phyloP scores from a whole-genome alignment of 2,888 invertebrate species.

The Eumacrocentrus americanus region DNA sequence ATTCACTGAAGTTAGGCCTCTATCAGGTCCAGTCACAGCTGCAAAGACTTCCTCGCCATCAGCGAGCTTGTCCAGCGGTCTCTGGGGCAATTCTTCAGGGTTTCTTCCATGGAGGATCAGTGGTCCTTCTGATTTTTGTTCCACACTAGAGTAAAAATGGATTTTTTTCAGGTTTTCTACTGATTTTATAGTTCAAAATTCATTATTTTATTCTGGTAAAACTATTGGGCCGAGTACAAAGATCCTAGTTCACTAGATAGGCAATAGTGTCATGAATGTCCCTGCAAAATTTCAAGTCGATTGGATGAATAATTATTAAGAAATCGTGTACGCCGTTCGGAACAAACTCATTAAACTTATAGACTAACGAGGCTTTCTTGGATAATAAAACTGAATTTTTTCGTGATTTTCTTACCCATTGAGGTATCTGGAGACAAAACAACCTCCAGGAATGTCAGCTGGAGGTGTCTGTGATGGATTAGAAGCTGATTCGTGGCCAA shows the following conservation, averaged over 20 bases:
- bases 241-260: no score
- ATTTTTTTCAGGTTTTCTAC: not conserved
- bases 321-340: no score
- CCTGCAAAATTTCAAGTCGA: not conserved
- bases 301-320: not conserved
- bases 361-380: not conserved
- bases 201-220: no score
- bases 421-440: conserved; percentile 74
- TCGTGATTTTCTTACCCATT: conserved; percentile 66
- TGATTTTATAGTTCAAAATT: no score
- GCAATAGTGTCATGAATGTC: no score
- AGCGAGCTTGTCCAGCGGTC: conserved; percentile 63
- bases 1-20: conserved; percentile 78
- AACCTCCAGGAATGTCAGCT: conserved; percentile 61
- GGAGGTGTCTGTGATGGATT: conserved; percentile 64
- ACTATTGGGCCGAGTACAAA: no score
- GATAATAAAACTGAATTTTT: conserved; percentile 18
- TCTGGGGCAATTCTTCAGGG: conserved; percentile 75
- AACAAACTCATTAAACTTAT: not conserved
- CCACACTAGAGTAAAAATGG: conserved; percentile 46
- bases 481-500: conserved; percentile 58
- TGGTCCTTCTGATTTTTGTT: conserved; percentile 63
- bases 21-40: conserved; percentile 82
- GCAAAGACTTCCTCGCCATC: conserved; percentile 69
- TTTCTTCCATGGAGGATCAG: conserved; percentile 73